Base-by-base conservation (phyloP, 2,113 vertebrate genomes). In the Rhinoderma darwinii region DNA sequence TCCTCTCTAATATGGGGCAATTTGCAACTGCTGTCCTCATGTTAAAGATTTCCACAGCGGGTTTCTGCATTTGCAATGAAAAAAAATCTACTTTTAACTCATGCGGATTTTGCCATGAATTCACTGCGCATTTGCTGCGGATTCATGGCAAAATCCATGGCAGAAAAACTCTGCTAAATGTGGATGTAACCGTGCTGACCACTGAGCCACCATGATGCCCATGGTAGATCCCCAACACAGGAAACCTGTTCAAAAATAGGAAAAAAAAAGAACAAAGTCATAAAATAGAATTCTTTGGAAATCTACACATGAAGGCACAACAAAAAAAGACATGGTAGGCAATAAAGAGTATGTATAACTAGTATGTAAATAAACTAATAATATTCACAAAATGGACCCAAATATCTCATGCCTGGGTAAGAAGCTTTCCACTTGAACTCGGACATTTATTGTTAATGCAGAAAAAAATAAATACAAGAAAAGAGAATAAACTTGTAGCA, bases 201-300 rank as follows among this genome's bases (percentile, higher is more conserved):
- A 41, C 72, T n/a, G 22, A 25, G 72, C 39, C 70, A 73, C 9
- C 70, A 20, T 41, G 37, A 41, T 73, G 70, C 20, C 72, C 6
- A 22, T 43, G 72, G 20, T 6, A 12, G 25, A 12, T 18, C 63
- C 63, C 18, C 61, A 27, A 11, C 63, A 68, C 2, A 35, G 17
- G 27, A 20, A 68, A 32, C 1, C 3, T 3, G n/a, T 59, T 25
- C n/a, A n/a, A n/a, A n/a, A 8, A 18, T 54, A 54, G 18, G 17
- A 22, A 59, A 54, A 22, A 54, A 18, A 3, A 54, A 30, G 14
- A 18, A 61, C 27, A 14, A 3, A 32, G 61, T 66, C 27, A 66
- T 66, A 66, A 66, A 66, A 66, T 66, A n/a, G 61, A 15, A 66
- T 66, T 66, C 27, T 66, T 66, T 30, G 27, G 61, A 66, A n/a